Evolutionary conservation across 2,888 invertebrate species (phyloP), one percentile per base, ranked within the genome.

Genomic region (Pheosia gnoma): DNA sequence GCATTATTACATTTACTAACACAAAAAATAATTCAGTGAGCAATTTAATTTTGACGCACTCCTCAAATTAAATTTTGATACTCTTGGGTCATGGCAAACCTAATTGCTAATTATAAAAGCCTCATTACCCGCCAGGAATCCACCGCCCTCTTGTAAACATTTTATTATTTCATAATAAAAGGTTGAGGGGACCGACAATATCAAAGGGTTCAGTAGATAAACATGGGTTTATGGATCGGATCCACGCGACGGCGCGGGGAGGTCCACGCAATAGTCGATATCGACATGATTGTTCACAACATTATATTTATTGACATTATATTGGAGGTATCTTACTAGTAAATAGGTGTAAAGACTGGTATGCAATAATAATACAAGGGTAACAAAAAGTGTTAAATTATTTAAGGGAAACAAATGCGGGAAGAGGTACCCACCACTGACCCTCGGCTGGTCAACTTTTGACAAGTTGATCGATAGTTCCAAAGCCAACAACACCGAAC

Each of bases 101-200:
- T 3, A 51, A 51, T 51, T 51, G 51, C 8, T 9, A 3, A 51
- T 51, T 25, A 25, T 8, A 7, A 25, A 51, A 51, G 51, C 51
- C 25, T 51, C 25, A 8, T 51, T 51, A 8, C 25, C 25, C 11
- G 5, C 53, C 53, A 37, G 36, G 11, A 53, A 7, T 9, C 36
- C 25, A 4, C 36, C 6, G 8, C 37, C 36, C 51, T 13, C 37
- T 37, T 53, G 37, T 10, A 37, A 53, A 53, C 25, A 53, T 53
- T 53, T 53, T 53, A 53, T 53, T 25, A 53, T 53, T 37, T 37
- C 9, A 37, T 37, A 53, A 53, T 53, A 53, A 38, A 53, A 5
- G 53, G 37, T 37, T 11, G 10, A 36, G 37, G 11, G 51, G 37
- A 11, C 53, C 25, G 37, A 53, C 9, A 53, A 53, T 53, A 53